phyloP scores from a whole-genome alignment of 2,113 vertebrate genomes.

The Uria lomvia region DNA sequence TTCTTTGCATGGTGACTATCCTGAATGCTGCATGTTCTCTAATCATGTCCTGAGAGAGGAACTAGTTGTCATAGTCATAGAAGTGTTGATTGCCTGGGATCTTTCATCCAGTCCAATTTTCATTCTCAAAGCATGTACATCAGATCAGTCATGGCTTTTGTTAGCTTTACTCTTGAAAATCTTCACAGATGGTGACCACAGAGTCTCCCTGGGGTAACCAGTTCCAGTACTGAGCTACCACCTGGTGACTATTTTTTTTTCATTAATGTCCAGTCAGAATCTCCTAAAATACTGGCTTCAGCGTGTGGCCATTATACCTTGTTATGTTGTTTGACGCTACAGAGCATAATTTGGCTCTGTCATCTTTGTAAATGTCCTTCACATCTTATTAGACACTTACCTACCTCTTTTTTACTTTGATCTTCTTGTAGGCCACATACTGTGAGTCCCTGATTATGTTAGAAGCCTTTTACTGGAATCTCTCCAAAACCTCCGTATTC shows the following conservation, averaged over 20 bases:
- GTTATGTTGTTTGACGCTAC: neutral
- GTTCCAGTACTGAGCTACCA: neutral
- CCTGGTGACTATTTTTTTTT: neutral
- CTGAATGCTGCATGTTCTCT: neutral
- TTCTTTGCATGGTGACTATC: neutral
- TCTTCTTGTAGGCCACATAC: neutral
- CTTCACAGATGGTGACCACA: neutral
- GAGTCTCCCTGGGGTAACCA: neutral
- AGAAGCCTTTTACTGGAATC: neutral
- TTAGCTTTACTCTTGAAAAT: neutral
- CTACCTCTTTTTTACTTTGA: neutral
- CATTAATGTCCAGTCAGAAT: neutral
- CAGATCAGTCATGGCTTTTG: neutral
- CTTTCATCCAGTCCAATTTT: neutral
- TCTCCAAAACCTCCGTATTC: neutral
- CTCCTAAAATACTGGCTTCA: neutral
- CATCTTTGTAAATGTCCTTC: neutral
- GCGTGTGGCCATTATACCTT: neutral
- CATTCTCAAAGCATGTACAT: neutral
- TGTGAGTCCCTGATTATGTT: neutral
- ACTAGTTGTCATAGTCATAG: neutral
- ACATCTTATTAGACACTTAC: neutral
- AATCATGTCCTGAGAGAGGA: neutral
- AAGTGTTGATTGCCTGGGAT: neutral
- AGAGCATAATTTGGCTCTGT: neutral